Evolutionary conservation across 2,888 invertebrate species (phyloP).

Genomic region (Lapara coniferarum): DNA sequence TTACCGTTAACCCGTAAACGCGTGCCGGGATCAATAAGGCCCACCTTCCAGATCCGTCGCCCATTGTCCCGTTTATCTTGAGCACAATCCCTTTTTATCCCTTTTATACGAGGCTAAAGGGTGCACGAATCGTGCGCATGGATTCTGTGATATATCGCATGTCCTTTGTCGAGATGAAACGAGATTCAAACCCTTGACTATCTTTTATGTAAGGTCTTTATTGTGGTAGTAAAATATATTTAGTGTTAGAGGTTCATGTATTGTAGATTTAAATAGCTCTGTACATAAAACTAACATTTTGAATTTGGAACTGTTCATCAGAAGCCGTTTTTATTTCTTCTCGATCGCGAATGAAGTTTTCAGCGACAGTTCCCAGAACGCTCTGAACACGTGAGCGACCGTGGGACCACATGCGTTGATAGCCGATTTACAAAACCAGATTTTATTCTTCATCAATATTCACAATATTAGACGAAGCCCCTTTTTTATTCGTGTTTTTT

Average conservation of each 20-base stretch:
- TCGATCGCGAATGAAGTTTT: constrained; percentile 57
- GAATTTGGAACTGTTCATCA: background rate
- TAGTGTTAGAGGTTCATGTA: background rate
- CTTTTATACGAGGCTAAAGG: constrained; percentile 67
- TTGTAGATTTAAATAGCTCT: background rate
- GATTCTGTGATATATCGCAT: constrained; percentile 78
- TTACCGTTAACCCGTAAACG: constrained; percentile 70
- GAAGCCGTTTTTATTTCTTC: background rate
- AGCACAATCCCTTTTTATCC: constrained; percentile 69
- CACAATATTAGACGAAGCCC: constrained; percentile 81
- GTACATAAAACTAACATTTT: background rate
- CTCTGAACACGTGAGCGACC: constrained; percentile 66
- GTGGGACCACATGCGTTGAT: constrained; percentile 78
- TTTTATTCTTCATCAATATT: constrained; percentile 83
- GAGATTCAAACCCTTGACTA: constrained; percentile 60
- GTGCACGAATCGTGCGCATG: constrained; percentile 75
- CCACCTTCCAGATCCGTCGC: constrained; percentile 62
- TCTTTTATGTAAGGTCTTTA: constrained; percentile 35
- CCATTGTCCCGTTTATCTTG: constrained; percentile 68
- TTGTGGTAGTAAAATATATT: constrained; percentile 7
- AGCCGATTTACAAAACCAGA: constrained; percentile 76
- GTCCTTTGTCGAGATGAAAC: constrained; percentile 70
- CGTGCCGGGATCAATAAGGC: constrained; percentile 75
- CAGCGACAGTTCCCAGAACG: constrained; percentile 58
- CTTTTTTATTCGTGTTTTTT: constrained; percentile 73